Evolutionary conservation across 2,797 vertebrate species (phyloP).

Genomic region (Falco naumanni): DNA sequence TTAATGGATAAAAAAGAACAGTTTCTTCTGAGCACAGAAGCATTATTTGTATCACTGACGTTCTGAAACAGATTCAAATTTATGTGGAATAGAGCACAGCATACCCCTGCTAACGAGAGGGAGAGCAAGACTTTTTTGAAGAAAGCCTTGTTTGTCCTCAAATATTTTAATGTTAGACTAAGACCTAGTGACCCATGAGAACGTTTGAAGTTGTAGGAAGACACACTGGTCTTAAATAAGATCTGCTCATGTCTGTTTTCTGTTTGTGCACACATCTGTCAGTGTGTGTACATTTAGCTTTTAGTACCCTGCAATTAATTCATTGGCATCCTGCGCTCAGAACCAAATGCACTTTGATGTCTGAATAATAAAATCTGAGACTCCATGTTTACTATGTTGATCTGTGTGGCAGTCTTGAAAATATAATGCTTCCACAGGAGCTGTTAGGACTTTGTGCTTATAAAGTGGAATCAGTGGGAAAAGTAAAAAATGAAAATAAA

Average conservation of each 20-base stretch:
- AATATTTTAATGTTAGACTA: not conserved
- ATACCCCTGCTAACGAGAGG: not conserved
- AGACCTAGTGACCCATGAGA: not conserved
- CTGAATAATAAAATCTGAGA: not conserved
- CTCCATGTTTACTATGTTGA: not conserved
- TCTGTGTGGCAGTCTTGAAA: not conserved
- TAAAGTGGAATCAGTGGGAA: not conserved
- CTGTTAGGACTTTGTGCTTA: not conserved
- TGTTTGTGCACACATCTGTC: not conserved
- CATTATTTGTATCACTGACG: not conserved
- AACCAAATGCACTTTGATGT: not conserved
- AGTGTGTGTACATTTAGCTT: not conserved
- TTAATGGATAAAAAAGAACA: not conserved
- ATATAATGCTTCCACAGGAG: not conserved
- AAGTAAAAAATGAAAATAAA: not conserved
- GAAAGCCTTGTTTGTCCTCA: not conserved
- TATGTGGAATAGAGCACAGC: not conserved
- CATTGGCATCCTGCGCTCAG: not conserved
- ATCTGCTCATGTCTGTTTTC: not conserved
- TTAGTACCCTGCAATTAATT: not conserved
- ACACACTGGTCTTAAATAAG: not conserved
- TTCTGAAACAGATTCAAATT: not conserved
- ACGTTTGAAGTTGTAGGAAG: not conserved
- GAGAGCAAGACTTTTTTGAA: not conserved
- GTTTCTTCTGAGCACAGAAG: not conserved